Conservation (phyloP, 2,113 vertebrate species). For the Nothobranchius furzeri region DNA sequence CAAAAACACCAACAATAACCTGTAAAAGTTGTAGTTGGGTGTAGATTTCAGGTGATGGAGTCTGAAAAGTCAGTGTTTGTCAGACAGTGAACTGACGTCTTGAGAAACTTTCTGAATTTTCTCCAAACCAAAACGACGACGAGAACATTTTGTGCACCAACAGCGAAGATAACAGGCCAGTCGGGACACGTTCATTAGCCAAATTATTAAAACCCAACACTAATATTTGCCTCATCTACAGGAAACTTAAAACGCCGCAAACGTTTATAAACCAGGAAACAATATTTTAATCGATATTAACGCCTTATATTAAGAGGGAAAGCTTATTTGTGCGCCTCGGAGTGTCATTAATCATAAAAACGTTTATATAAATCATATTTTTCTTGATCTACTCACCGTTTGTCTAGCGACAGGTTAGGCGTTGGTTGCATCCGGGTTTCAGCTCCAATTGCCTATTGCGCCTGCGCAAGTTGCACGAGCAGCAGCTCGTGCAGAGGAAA, state of each 20-base stretch:
- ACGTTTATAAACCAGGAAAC: constrained; percentile 4
- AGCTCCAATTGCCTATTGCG: constrained; percentile 47
- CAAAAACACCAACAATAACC: neutral
- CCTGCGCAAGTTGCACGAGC: constrained; percentile 40
- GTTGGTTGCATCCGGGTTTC: constrained; percentile 86
- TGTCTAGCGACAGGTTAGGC: constrained; percentile 79
- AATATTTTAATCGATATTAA: neutral
- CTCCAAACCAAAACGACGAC: no score
- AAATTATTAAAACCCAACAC: constrained; percentile 15
- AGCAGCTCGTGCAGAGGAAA: neutral
- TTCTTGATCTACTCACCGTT: constrained; percentile 74
- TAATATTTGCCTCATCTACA: neutral
- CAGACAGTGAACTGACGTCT: neutral
- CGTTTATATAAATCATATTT: constrained; percentile 11
- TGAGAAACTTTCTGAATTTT: neutral
- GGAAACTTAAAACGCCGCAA: constrained; percentile 24
- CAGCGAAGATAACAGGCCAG: neutral
- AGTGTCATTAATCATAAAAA: neutral
- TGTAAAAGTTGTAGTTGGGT: neutral
- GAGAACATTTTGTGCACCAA: neutral
- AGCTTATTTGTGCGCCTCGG: neutral
- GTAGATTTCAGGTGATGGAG: neutral
- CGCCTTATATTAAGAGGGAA: fast-evolving
- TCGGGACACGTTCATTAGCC: constrained; percentile 16
- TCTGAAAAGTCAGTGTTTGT: neutral